A percentile compares a stretch with the other conserved stretches of the same genome.
Conservation (phyloP, 1,140 invertebrate genomes). For the Sycobia sp. region DNA sequence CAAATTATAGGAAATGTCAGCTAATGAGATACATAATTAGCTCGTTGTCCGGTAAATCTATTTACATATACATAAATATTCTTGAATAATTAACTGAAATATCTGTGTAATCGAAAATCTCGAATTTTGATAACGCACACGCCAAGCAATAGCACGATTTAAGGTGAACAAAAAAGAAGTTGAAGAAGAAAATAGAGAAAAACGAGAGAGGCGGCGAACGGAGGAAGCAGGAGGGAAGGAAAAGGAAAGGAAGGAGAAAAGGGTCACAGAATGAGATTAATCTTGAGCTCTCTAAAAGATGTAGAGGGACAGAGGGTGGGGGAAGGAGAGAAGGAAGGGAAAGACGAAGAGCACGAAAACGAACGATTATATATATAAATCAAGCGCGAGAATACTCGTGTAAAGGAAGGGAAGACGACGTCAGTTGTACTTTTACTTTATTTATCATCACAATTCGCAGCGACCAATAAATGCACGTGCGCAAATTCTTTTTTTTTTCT, state of each 20-base stretch:
- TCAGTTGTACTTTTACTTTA: not conserved
- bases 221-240: not conserved
- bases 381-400: not conserved
- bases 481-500: too few species aligned
- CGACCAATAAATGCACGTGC: too few species aligned
- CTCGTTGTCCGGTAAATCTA: too few species aligned
- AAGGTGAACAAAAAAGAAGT: not conserved
- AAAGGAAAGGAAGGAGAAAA: slow-evolving; percentile 5
- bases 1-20: too few species aligned
- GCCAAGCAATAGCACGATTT: not conserved
- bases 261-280: slow-evolving; percentile 21
- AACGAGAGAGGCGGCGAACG: not conserved
- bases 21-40: too few species aligned
- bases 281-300: slow-evolving; percentile 14
- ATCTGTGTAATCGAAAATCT: not conserved
- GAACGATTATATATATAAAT: slow-evolving; percentile 19
- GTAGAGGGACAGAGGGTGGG: not conserved
- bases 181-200: slow-evolving; percentile 7
- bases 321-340: not conserved
- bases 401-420: slow-evolving; percentile 1
- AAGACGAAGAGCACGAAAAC: too few species aligned
- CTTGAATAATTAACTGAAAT: too few species aligned
- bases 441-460: slow-evolving; percentile 15
- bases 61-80: too few species aligned
- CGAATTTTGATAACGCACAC: not conserved